These are phyloP conservation scores for Gavia stellata DNA, from an alignment of 2,113 vertebrate species.

Conservation along the genomic window DNA sequence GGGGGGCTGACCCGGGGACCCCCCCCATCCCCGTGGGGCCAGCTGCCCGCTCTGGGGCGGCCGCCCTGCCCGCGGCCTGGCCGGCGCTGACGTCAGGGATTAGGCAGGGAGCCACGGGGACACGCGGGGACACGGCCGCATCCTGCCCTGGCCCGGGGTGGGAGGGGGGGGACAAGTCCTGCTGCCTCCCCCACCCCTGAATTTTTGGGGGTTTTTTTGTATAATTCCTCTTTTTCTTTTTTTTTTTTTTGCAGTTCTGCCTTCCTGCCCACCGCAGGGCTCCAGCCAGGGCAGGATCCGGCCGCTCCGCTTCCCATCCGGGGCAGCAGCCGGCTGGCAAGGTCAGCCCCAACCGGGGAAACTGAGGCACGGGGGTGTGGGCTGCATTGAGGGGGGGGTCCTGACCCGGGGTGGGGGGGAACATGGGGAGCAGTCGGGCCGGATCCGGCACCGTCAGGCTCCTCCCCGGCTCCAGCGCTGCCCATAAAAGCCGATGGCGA, in stretches of 20 bases:
- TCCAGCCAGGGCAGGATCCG: neutral
- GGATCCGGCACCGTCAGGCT: neutral
- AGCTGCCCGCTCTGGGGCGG: neutral
- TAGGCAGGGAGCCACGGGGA: neutral
- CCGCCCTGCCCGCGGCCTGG: neutral
- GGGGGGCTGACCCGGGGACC: neutral
- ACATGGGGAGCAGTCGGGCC: neutral
- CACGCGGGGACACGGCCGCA: neutral
- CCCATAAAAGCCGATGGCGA: constrained; percentile 48
- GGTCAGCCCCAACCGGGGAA: neutral
- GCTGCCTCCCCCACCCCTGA: accelerated
- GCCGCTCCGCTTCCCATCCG: neutral
- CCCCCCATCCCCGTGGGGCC: neutral
- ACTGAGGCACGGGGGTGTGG: neutral
- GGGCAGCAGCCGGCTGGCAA: neutral
- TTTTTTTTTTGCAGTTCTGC: neutral
- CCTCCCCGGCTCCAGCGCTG: neutral
- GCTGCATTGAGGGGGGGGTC: neutral
- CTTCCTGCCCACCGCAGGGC: neutral
- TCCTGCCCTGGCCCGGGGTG: neutral
- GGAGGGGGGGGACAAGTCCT: neutral
- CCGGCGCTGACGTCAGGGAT: constrained; percentile 38
- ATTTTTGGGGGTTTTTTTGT: neutral
- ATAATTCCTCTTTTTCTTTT: neutral
- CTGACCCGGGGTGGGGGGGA: neutral